Evolutionary conservation across 92 coral and sea anemone genomes (phyloP).

Genomic region (Porites evermanni): DNA sequence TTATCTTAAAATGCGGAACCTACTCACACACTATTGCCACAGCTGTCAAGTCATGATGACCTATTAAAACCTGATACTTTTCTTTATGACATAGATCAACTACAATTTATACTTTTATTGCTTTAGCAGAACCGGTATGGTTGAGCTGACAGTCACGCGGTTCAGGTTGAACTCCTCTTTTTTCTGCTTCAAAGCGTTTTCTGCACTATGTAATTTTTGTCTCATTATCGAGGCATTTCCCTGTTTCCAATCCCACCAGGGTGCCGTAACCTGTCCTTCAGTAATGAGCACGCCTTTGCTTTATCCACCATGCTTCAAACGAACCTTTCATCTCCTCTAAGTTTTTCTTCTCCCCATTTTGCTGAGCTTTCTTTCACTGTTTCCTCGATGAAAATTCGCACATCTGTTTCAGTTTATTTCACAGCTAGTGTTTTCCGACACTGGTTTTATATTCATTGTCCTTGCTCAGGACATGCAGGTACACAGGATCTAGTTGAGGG

Average conservation of each 20-base stretch:
- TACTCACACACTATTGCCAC: neutral
- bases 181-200: conserved; percentile 20
- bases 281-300: conserved; percentile 39
- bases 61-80: conserved; percentile 12
- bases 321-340: too few species aligned
- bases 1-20: neutral
- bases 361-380: neutral
- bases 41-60: conserved; percentile 21
- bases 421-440: neutral
- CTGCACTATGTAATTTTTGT: conserved; percentile 27
- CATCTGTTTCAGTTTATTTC: neutral
- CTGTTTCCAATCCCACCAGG: conserved; percentile 29
- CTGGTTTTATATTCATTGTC: neutral
- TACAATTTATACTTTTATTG: conserved; percentile 1
- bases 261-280: conserved; percentile 37
- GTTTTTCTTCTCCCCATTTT: neutral
- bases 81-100: conserved; percentile 19
- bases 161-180: neutral
- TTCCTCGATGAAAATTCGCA: neutral
- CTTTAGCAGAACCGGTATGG: neutral
- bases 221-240: conserved; percentile 26
- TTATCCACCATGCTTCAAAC: conserved; percentile 17
- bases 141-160: neutral
- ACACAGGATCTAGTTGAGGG: too few species aligned
- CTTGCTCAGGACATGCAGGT: too few species aligned